Evolutionary conservation across 2,113 vertebrate species (phyloP).

Genomic region (Halcyon senegalensis): DNA sequence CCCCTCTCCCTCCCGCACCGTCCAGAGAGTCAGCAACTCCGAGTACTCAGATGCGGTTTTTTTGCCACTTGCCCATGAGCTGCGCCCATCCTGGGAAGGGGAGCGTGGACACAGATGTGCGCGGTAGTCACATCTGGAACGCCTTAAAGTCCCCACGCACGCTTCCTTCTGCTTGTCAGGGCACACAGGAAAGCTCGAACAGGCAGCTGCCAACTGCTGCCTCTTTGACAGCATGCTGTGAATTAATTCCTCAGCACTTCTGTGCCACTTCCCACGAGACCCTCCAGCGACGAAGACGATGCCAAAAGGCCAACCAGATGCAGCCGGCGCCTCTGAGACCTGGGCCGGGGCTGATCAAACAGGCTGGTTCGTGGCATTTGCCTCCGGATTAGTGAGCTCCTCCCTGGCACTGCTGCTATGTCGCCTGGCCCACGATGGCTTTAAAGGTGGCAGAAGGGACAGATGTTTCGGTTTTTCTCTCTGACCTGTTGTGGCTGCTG

Average conservation of each 20-base stretch:
- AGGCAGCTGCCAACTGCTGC: neutral
- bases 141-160: neutral
- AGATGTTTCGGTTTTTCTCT: neutral
- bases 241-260: neutral
- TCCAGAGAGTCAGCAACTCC: neutral
- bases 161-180: neutral
- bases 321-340: neutral
- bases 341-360: neutral
- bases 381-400: neutral
- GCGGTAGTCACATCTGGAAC: neutral
- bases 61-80: neutral
- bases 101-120: neutral
- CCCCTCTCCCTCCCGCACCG: neutral
- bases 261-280: neutral
- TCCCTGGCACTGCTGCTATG: neutral
- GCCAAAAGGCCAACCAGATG: neutral
- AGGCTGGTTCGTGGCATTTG: neutral
- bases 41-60: neutral
- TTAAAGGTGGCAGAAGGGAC: neutral
- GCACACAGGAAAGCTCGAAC: neutral
- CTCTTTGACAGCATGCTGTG: neutral
- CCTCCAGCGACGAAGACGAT: neutral
- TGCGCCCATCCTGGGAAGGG: neutral
- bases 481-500: neutral
- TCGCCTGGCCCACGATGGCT: neutral